Percentiles rank a stretch among this genome's conserved stretches.
Conservation (phyloP, 92 coral and sea anemone species). For the Meandrina meandrites region DNA sequence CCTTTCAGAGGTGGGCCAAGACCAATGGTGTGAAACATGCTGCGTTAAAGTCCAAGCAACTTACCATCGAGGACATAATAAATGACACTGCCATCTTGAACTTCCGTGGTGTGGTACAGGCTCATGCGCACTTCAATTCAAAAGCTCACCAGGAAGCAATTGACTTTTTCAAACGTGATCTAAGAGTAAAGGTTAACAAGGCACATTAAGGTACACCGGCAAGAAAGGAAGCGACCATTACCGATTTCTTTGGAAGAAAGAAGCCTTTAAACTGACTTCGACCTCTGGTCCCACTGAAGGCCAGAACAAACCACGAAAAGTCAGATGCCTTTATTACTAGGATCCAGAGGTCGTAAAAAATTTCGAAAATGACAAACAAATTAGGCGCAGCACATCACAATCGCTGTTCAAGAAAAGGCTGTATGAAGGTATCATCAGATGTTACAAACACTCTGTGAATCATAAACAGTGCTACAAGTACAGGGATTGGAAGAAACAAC, state of each 20-base stretch:
- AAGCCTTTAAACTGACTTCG: constrained; percentile 40
- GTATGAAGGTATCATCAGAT: constrained; percentile 1
- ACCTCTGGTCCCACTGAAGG: constrained; percentile 42
- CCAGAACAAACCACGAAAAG: background rate
- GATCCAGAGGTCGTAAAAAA: constrained; percentile 59
- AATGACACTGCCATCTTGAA: constrained; percentile 31
- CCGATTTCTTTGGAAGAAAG: constrained; percentile 21
- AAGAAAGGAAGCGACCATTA: constrained; percentile 9
- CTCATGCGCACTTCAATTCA: constrained; percentile 22
- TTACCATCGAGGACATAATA: constrained; percentile 13
- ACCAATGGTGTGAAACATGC: constrained; percentile 17
- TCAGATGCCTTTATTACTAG: constrained; percentile 42
- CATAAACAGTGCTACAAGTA: constrained; percentile 22
- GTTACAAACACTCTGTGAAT: background rate
- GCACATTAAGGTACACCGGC: constrained; percentile 2
- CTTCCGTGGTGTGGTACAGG: constrained; percentile 43
- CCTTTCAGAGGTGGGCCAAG: constrained; percentile 47
- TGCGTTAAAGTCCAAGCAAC: constrained; percentile 33
- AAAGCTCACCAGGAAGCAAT: constrained; percentile 43
- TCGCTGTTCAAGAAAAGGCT: constrained; percentile 22
- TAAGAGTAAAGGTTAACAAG: background rate
- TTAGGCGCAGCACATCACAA: constrained; percentile 28
- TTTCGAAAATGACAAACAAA: constrained; percentile 42
- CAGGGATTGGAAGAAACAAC: background rate
- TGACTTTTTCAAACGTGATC: background rate